phyloP scores from a whole-genome alignment of 2,797 vertebrate species.

The Morus bassanus region DNA sequence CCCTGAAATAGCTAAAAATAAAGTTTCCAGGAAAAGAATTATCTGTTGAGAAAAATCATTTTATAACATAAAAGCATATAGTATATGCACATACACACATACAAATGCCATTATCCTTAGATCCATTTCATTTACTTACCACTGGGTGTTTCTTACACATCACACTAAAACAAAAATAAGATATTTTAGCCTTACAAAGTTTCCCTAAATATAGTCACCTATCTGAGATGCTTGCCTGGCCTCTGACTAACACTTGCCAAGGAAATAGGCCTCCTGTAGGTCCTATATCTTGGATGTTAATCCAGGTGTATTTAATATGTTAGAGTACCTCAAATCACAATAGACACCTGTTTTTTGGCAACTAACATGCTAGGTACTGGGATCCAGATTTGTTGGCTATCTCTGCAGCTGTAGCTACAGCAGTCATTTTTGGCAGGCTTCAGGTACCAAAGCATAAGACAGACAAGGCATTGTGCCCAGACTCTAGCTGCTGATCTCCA shows the following conservation, averaged over 20 bases:
- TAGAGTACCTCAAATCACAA: background rate
- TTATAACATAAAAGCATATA: background rate
- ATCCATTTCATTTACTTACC: background rate
- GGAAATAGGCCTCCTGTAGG: background rate
- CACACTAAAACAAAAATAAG: background rate
- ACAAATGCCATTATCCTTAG: background rate
- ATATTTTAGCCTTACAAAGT: background rate
- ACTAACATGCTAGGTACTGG: background rate
- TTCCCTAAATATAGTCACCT: background rate
- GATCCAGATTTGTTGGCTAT: background rate
- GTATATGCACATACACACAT: background rate
- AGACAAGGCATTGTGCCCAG: background rate
- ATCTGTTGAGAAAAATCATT: background rate
- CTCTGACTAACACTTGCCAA: background rate
- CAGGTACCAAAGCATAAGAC: background rate
- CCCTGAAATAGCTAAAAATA: background rate
- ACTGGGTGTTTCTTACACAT: background rate
- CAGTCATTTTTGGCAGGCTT: slow-evolving; percentile 5
- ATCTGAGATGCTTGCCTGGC: background rate
- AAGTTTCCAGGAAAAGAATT: background rate
- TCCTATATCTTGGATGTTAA: background rate
- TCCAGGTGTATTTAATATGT: background rate
- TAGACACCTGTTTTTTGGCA: background rate
- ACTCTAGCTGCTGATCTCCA: background rate
- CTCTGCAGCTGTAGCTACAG: slow-evolving; percentile 10